These are phyloP conservation scores for Antigone vipio DNA, from an alignment of 2,113 vertebrate genomes.

Conservation along the genomic window DNA sequence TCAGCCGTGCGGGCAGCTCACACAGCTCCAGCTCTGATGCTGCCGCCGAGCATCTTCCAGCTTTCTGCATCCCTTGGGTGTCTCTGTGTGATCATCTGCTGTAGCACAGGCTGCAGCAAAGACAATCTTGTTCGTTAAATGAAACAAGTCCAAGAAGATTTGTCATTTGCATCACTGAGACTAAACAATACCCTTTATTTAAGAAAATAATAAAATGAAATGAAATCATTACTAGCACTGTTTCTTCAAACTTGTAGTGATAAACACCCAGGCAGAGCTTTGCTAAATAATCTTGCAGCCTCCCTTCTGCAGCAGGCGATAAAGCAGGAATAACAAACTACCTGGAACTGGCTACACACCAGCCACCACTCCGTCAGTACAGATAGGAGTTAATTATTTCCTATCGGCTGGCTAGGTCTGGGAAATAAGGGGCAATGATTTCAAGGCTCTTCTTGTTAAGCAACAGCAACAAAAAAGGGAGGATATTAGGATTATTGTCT, in stretches of 20 bases:
- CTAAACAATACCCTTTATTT: conserved; percentile 50
- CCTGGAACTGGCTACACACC: conserved; percentile 41
- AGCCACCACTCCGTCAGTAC: not conserved
- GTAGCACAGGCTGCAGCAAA: not conserved
- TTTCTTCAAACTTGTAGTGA: conserved; percentile 44
- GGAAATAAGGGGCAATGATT: conserved; percentile 42
- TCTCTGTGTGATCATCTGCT: conserved; percentile 18
- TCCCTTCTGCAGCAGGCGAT: conserved; percentile 51
- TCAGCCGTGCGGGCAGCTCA: not conserved
- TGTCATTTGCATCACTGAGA: conserved; percentile 19
- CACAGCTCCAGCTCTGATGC: not conserved
- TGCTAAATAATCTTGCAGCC: conserved; percentile 40
- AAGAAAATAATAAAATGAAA: conserved; percentile 42
- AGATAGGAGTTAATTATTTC: conserved; percentile 69
- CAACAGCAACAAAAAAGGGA: not conserved
- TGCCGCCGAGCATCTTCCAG: not conserved
- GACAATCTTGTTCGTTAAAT: not conserved
- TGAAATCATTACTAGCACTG: not conserved
- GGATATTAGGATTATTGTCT: conserved; percentile 50
- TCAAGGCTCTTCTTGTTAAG: conserved; percentile 41
- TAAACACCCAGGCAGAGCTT: conserved; percentile 31
- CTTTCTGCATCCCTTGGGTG: not conserved
- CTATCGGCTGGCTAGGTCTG: not conserved
- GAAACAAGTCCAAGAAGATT: not conserved
- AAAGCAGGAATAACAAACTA: conserved; percentile 62